Conservation (phyloP, 2,888 invertebrate genomes). For the Seladonia tumulorum region DNA sequence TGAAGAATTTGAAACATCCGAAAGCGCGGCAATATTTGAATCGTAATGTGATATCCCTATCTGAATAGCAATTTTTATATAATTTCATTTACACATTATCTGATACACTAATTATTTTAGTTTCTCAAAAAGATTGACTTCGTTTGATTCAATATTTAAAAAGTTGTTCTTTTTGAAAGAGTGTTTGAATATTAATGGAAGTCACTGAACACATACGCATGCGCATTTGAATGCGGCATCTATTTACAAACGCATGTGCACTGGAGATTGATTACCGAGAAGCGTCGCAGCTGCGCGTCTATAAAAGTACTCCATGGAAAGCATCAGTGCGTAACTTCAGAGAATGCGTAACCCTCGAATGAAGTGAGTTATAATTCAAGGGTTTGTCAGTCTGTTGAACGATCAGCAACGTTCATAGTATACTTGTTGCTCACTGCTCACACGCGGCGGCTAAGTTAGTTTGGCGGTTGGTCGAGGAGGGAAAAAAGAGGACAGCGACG, state of each 20-base stretch:
- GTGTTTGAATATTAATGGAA: neutral
- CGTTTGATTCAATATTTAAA: neutral
- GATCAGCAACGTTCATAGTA: constrained; percentile 58
- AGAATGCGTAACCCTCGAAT: constrained; percentile 6
- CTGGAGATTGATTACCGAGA: neutral
- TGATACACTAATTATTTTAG: neutral
- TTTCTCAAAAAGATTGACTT: neutral
- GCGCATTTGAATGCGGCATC: neutral
- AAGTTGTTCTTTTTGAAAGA: neutral
- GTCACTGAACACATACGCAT: neutral
- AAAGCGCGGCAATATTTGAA: neutral
- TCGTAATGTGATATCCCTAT: neutral
- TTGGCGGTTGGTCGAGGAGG: constrained; percentile 39
- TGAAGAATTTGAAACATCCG: neutral
- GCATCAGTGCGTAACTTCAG: neutral
- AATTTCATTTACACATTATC: neutral
- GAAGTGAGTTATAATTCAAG: constrained; percentile 12
- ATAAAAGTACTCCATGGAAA: neutral
- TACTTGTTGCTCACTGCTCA: constrained; percentile 69
- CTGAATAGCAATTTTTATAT: no score
- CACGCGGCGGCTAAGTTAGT: constrained; percentile 55
- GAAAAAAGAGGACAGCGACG: constrained; percentile 46
- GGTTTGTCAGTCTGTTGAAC: constrained; percentile 27
- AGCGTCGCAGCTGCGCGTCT: neutral
- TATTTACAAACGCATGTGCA: neutral